Evolutionary conservation across 2,888 invertebrate genomes (phyloP), one percentile per base, ranked within the genome.

Genomic region (Sesia bembeciformis): DNA sequence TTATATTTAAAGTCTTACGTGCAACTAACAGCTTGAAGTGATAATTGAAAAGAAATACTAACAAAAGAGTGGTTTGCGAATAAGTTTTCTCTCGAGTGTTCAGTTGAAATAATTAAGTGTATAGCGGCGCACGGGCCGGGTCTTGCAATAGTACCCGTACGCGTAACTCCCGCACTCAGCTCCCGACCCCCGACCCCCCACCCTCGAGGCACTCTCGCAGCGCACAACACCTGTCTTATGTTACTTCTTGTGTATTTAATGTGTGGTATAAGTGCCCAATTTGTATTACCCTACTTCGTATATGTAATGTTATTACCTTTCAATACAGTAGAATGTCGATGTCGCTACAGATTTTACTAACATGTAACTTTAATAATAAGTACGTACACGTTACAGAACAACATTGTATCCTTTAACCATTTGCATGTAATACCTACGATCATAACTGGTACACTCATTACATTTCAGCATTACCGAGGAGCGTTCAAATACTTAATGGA

Each of bases 21-120:
- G 76, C 80, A 79, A 87, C 84, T 88, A 87, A 87, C 80, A 71
- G 82, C 81, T 87, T 86, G 81, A 81, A 76, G 75, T 81, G 79
- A 84, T 81, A 70, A 74, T 72, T 76, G 74, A 78, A 78, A 23
- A 71, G 56, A 56, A 51, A 40, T 82, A 86, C 84, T 87, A 88
- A 88, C 84, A 81, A 78, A 23, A 67, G 82, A 81, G 84, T 85
- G 84, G 76, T 82, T 86, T 81, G 76, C 70, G 73, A 81, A 72
- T 77, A 80, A 80, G 76, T 80, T 83, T 81, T 76, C 68, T 76
- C 72, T 76, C 66, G 73, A 75, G 75, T 58, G 54, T 56, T 74
- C 73, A 68, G 71, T 75, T 74, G 60, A 68, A 51, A 56, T 56
- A 7, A 40, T 7, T 49, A 49, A 8, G 49, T 50, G 38, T 50